Evolutionary conservation across 2,797 vertebrate species (phyloP).

Genomic region (Eutrigla gurnardus): DNA sequence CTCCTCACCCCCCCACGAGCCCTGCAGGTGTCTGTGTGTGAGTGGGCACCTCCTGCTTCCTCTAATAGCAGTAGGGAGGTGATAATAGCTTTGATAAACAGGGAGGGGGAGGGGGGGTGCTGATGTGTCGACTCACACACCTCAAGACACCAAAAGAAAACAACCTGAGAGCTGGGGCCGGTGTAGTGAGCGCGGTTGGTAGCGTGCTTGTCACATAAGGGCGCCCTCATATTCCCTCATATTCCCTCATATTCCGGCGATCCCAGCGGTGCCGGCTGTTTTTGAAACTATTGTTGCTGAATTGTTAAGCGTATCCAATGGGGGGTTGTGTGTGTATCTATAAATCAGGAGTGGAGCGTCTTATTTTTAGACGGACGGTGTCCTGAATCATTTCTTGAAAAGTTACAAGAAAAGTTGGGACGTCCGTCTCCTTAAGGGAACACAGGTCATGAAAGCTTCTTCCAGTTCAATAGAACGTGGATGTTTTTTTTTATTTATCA

Average conservation of each 20-base stretch:
- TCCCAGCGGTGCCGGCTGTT: constrained; percentile 4
- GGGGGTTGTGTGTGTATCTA: not conserved
- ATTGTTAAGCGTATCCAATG: constrained; percentile 1
- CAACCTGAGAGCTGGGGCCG: constrained; percentile 41
- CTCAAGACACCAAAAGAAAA: constrained; percentile 65
- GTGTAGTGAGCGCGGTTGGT: not conserved
- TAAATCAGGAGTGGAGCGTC: not conserved
- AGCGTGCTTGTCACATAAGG: constrained; percentile 42
- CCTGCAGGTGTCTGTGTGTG: constrained; percentile 66
- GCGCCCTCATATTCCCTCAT: constrained; percentile 41
- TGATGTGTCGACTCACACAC: constrained; percentile 79
- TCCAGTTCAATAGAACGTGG: not conserved
- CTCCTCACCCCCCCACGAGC: constrained; percentile 9
- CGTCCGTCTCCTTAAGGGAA: not conserved
- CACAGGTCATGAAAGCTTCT: not conserved
- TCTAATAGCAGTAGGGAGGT: constrained; percentile 61
- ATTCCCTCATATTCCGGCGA: constrained; percentile 23
- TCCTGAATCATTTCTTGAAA: not conserved
- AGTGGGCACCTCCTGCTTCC: constrained; percentile 69
- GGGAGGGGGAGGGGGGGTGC: constrained; percentile 40
- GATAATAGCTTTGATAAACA: constrained; percentile 85
- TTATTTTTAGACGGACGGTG: not conserved
- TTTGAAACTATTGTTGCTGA: constrained; percentile 21
- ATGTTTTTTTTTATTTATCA: constrained; percentile 1
- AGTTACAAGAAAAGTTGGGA: not conserved